Evolutionary conservation across 1,140 invertebrate species (phyloP).

Genomic region (Vanessa atalanta): DNA sequence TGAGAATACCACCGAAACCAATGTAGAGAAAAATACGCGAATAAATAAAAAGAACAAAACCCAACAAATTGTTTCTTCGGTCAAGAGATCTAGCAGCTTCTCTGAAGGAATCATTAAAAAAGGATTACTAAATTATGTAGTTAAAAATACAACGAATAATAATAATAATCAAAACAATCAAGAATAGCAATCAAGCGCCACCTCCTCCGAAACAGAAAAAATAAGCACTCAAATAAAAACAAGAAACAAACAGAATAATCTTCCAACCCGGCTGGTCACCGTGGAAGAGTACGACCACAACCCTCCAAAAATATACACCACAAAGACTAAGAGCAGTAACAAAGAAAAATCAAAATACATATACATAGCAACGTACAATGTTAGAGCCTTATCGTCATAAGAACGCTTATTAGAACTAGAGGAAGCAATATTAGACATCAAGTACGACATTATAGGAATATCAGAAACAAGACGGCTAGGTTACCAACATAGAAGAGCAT

Average conservation of each 20-base stretch:
- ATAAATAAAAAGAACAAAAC: conserved; percentile 26
- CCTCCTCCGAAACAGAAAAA: not conserved
- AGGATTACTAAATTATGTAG: conserved; percentile 18
- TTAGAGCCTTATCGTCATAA: conserved; percentile 19
- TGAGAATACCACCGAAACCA: not conserved
- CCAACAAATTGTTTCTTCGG: not conserved
- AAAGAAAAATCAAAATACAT: not conserved
- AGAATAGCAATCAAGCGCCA: conserved; percentile 19
- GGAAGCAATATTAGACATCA: not conserved
- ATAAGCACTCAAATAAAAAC: too few relatives aligned
- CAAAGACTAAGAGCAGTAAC: not conserved
- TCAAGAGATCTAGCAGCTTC: conserved; percentile 18
- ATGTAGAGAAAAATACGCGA: conserved; percentile 12
- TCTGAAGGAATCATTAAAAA: conserved; percentile 28
- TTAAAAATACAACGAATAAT: conserved; percentile 17
- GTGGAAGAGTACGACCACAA: conserved; percentile 11
- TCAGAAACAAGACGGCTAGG: not conserved
- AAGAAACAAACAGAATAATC: conserved; percentile 4
- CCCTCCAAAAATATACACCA: conserved; percentile 5
- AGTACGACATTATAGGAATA: not conserved
- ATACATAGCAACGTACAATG: conserved; percentile 21
- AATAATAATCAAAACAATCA: conserved; percentile 15
- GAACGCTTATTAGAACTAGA: not conserved
- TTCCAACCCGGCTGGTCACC: too few relatives aligned
- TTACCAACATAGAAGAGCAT: not conserved